Base-by-base conservation (phyloP, 2,888 invertebrate species). In the Lottia gigantea region DNA sequence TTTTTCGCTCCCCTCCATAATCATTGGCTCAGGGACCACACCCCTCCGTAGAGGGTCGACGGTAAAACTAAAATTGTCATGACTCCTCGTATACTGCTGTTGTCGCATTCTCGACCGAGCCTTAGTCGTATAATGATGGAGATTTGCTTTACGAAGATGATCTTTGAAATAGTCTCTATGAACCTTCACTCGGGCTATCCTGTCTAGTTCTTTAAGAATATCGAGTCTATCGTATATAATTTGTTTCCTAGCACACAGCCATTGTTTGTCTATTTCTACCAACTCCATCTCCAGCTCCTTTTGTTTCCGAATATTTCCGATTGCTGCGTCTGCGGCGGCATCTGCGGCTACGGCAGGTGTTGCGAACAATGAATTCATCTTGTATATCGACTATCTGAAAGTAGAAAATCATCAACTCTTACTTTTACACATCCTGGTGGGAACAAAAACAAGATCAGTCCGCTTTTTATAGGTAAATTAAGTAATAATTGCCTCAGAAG, bases 281-380 rank as follows among this genome's bases (percentile, higher is more conserved):
- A 68, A 31, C 23, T 74, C 71, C 65, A 74, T 46, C 31, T 74
- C 74, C 45, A 74, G 67, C 62, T 74, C 71, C 19, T 68, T 62
- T 67, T 74, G 74, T 45, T 68, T 67, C 45, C 69, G 67, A 46
- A 74, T 71, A 64, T 74, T 74, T 67, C 69, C 46, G 23, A 74
- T 62, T n/a, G 71, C 69, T 25, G 74, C 74, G 14, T 55, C 55
- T 23, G 55, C 55, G 19, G 55, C 55, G 4, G 55, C 55, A 11
- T 55, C 55, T 19, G 55, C 55, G 11, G 55, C 55, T 23, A 55
- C 55, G 23, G 55, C 23, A 23, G 19, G 55, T 12, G 23, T 55
- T 11, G 11, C 19, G 23, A 55, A 55, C 55, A 55, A 19, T 55
- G 55, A 55, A 55, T 55, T 19, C 55, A 55, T 55, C 23, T 19